phyloP scores from a whole-genome alignment of 1,140 invertebrate species.

The Sycobia sp. region DNA sequence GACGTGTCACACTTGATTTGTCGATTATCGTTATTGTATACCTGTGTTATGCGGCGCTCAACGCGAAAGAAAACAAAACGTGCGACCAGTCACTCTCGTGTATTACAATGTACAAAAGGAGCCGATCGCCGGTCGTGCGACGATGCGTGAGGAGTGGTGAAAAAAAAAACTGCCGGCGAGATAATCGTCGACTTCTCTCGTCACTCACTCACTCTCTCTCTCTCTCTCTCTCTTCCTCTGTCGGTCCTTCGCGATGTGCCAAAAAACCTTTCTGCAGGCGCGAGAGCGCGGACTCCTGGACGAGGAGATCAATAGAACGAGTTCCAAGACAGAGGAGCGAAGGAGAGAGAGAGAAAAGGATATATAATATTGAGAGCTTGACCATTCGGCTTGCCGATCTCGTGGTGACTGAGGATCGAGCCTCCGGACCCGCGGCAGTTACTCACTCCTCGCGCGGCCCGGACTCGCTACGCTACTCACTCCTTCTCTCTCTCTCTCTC shows the following conservation, averaged over 20 bases:
- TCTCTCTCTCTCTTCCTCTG: neutral
- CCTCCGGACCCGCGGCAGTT: slow-evolving; percentile 30
- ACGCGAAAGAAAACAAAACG: too few relatives aligned
- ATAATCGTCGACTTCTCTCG: neutral
- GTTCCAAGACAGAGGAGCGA: neutral
- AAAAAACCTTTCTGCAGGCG: too few relatives aligned
- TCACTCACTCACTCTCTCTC: neutral
- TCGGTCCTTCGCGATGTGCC: neutral
- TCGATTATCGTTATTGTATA: too few relatives aligned
- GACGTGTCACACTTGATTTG: too few relatives aligned
- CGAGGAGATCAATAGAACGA: too few relatives aligned
- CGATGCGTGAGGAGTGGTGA: too few relatives aligned
- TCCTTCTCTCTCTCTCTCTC: slow-evolving; percentile 39
- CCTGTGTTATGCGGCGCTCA: too few relatives aligned
- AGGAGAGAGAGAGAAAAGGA: neutral
- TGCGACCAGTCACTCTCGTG: too few relatives aligned
- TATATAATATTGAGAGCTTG: slow-evolving; percentile 47
- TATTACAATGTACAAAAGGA: too few relatives aligned
- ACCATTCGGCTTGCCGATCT: slow-evolving; percentile 62
- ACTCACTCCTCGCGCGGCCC: slow-evolving; percentile 34
- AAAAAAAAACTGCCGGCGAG: too few relatives aligned
- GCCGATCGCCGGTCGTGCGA: too few relatives aligned
- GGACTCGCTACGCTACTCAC: slow-evolving; percentile 31
- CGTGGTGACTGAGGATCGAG: slow-evolving; percentile 57
- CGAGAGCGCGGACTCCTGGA: too few relatives aligned